These are phyloP conservation scores for Epistrophe grossulariae DNA, from an alignment of 2,888 invertebrate species.

Conservation along the genomic window DNA sequence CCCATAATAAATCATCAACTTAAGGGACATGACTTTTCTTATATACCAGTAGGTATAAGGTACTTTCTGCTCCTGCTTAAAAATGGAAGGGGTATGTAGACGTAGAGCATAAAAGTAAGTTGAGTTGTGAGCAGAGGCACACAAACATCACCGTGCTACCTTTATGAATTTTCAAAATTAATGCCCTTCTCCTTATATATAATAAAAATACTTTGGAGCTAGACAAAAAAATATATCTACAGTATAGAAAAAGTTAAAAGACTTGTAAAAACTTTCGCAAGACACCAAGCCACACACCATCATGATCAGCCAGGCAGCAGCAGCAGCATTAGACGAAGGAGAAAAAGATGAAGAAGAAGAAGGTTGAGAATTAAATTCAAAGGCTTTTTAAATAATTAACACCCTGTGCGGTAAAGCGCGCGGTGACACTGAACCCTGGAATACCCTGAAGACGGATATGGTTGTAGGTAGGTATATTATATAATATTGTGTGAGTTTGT, in stretches of 20 bases:
- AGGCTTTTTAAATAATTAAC: slow-evolving; percentile 72
- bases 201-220: slow-evolving; percentile 12
- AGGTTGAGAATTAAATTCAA: slow-evolving; percentile 57
- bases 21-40: slow-evolving; percentile 66
- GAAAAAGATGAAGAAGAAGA: background rate
- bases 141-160: slow-evolving; percentile 30
- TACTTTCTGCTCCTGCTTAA: slow-evolving; percentile 31
- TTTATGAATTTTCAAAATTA: slow-evolving; percentile 71
- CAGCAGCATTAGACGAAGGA: background rate
- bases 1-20: slow-evolving; percentile 70
- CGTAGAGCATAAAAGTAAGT: slow-evolving; percentile 39
- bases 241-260: slow-evolving; percentile 32
- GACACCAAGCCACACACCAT: slow-evolving; percentile 28
- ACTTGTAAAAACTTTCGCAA: slow-evolving; percentile 49
- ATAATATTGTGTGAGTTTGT: background rate
- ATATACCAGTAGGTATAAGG: background rate
- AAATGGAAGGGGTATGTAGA: background rate
- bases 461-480: background rate
- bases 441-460: slow-evolving; percentile 1
- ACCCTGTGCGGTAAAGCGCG: slow-evolving; percentile 50
- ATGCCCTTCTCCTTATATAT: slow-evolving; percentile 43
- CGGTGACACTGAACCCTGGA: slow-evolving; percentile 44
- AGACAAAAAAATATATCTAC: slow-evolving; percentile 20
- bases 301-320: slow-evolving; percentile 18
- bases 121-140: slow-evolving; percentile 30